Evolutionary conservation across 2,888 invertebrate species (phyloP), one percentile per base, ranked within the genome.

Genomic region (Zhuqinia jingwanae): DNA sequence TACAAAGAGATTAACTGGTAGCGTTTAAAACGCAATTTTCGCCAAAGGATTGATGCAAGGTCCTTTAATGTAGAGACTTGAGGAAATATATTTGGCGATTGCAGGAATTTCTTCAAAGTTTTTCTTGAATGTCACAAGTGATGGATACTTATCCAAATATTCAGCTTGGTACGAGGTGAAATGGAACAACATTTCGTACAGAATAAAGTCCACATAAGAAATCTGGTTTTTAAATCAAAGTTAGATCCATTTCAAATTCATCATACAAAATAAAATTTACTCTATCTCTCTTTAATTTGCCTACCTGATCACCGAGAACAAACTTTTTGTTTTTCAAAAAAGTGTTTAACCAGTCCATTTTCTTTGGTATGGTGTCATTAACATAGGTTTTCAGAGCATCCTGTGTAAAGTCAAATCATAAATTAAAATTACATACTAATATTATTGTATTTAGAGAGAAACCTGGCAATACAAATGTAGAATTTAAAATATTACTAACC

Each of bases 131-230:
- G 91, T 91, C 8, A 88, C 89, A 15, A 93, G 91, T 77, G 92
- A 92, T 0, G 92, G 90, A 85, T 89, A 92, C 0, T 91, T 84
- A 13, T 92, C 91, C 20, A 93, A 87, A 58, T 91, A 91, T 8
- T 90, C 91, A 0, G 92, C 89, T 22, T 91, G 89, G 88, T 93
- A 92, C 1, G 91, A 53, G 15, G 90, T 90, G 68, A 92, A 92
- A 81, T 92, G 92, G 85, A 92, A 92, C 30, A 93, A 89, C 47
- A 92, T 90, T 85, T 93, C 93, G 86, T 93, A 93, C 85, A 93
- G 90, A 10, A 92, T 90, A 89, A 93, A 93, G 88, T 93, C 93
- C 17, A 92, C 92, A 60, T 92, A 92, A 0, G 92, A 92, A 47
- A 92, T 45, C 89, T 89, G 42, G 3, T 30, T 70, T 25, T n/a